phyloP scores from a whole-genome alignment of 2,797 vertebrate genomes.

The Gambusia yucatana region DNA sequence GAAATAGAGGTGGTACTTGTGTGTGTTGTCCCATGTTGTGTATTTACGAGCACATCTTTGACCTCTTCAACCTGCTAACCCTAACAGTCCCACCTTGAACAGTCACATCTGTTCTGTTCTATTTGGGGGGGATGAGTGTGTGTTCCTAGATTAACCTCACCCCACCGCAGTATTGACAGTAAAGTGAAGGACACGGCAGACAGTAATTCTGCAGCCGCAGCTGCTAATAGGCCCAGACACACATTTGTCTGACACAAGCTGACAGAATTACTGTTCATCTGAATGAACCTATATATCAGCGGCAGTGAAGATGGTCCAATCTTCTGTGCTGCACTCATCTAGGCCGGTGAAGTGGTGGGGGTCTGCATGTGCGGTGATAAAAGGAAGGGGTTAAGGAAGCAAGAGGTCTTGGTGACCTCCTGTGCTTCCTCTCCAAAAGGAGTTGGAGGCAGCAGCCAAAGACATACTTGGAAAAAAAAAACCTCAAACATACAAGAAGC shows the following conservation, averaged over 20 bases:
- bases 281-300: slow-evolving; percentile 85
- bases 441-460: slow-evolving; percentile 54
- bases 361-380: slow-evolving; percentile 46
- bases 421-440: slow-evolving; percentile 70
- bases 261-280: slow-evolving; percentile 86
- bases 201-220: slow-evolving; percentile 80
- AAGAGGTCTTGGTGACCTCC: slow-evolving; percentile 79
- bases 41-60: slow-evolving; percentile 82
- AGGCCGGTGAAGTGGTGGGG: slow-evolving; percentile 43
- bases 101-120: slow-evolving; percentile 37
- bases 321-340: slow-evolving; percentile 53
- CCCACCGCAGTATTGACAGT: slow-evolving; percentile 69
- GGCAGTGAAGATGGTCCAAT: slow-evolving; percentile 73
- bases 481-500: slow-evolving; percentile 2
- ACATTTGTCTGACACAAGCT: slow-evolving; percentile 82
- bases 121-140: slow-evolving; percentile 26
- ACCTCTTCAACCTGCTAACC: slow-evolving; percentile 75
- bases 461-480: slow-evolving; percentile 11
- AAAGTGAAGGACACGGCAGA: slow-evolving; percentile 84
- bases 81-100: slow-evolving; percentile 32
- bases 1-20: slow-evolving; percentile 4
- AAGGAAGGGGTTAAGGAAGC: slow-evolving; percentile 75
- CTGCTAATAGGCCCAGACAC: slow-evolving; percentile 61
- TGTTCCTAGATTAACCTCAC: slow-evolving; percentile 22
- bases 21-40: slow-evolving; percentile 21